These are phyloP conservation scores for Pagetopsis macropterus DNA, from an alignment of 2,797 vertebrate species.

Conservation along the genomic window DNA sequence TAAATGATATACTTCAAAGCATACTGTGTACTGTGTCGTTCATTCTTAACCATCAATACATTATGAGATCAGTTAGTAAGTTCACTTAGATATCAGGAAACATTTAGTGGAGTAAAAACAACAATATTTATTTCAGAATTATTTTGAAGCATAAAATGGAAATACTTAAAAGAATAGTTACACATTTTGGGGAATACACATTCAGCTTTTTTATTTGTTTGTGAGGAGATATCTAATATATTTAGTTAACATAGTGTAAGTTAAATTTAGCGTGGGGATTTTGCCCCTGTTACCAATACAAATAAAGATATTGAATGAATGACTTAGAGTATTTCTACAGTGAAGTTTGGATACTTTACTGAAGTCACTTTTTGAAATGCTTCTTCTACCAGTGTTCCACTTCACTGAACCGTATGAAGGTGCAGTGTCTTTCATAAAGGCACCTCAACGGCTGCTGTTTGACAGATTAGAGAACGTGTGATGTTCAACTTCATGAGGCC, in stretches of 20 bases:
- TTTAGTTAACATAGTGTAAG: too few species aligned
- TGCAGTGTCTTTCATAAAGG: background rate
- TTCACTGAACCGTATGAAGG: too few species aligned
- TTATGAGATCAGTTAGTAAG: background rate
- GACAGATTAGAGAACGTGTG: background rate
- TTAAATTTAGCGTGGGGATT: too few species aligned
- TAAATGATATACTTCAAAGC: too few species aligned
- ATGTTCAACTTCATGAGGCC: background rate
- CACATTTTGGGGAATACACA: background rate
- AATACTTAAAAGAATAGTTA: background rate
- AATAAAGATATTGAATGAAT: background rate
- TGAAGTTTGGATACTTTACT: too few species aligned
- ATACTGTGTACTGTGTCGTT: too few species aligned
- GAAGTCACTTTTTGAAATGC: too few species aligned
- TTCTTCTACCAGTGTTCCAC: too few species aligned
- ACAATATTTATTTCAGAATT: background rate
- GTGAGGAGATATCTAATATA: background rate
- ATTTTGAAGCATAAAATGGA: background rate
- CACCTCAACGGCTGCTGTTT: background rate
- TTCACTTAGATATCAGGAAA: background rate
- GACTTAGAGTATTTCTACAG: background rate
- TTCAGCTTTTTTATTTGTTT: background rate
- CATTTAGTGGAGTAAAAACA: background rate
- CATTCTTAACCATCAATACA: background rate
- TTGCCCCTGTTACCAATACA: background rate